Evolutionary conservation across 2,888 invertebrate species (phyloP), one percentile per base, ranked within the genome.

Genomic region (Andrena chrysosceles): DNA sequence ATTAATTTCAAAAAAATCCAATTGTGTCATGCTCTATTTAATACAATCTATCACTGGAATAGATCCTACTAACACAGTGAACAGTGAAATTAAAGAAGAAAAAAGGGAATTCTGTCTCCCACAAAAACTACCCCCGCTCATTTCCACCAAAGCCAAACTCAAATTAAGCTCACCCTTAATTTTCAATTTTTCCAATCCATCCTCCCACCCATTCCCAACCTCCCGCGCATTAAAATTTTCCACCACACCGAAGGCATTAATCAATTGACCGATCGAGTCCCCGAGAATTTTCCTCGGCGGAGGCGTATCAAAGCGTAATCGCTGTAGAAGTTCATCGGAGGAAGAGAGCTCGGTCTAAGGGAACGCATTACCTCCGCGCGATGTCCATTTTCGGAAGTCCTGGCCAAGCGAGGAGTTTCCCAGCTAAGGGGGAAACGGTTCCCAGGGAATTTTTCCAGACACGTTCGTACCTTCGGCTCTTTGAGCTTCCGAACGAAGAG

Each of bases 361-460:
- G 35, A 76, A 48, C n/a, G 56, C 59, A 70, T 81, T 81, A 69
- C 48, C 59, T 16, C 29, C 42, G 20, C 23, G 33, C 60, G 68
- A 74, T 80, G 81, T 69, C 74, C 69, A 79, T 70, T 79, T 79
- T 70, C 70, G 67, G 54, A 80, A 70, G 74, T 29, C 26, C 26
- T 63, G 49, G 13, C 33, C 70, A 26, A 35, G 49, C 42, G 52
- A 56, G 33, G 31, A 72, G 64, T 52, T 49, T 52, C 35, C 67
- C 59, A 26, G 26, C 33, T 23, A 56, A 56, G 23, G 56, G 54
- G 31, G 63, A 33, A 13, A 48, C 26, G 72, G 31, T 56, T 23
- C 42, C 67, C 63, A 42, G 42, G 72, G 66, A 85, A 87, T 87
- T 87, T 87, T 87, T 87, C 87, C 83, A 86, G 82, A 86, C 87